Percentiles rank a stretch among this genome's conserved stretches.
Conservation (phyloP, 2,113 vertebrate species). For the Probosciger aterrimus region DNA sequence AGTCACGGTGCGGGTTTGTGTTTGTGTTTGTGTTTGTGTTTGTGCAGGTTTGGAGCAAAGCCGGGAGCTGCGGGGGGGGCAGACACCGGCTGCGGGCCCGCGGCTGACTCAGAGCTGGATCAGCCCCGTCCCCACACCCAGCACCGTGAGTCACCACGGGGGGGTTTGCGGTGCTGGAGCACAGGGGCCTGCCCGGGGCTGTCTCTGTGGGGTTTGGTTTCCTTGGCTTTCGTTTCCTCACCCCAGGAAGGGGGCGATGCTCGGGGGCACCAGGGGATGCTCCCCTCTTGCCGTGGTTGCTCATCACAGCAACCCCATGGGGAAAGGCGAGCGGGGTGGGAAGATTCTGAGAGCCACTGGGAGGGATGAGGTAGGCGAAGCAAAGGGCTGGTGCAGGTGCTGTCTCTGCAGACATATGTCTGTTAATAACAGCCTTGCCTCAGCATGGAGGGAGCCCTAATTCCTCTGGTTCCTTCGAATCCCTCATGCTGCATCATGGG, state of each 20-base stretch:
- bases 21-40: conserved; percentile 36
- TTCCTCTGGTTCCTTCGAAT: background rate
- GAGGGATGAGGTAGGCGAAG: background rate
- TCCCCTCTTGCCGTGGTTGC: background rate
- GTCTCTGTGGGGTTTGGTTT: background rate
- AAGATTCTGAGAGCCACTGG: background rate
- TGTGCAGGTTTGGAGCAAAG: background rate
- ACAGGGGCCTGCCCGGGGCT: background rate
- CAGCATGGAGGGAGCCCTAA: background rate
- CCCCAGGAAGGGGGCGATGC: background rate
- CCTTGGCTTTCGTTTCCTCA: background rate
- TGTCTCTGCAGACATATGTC: background rate
- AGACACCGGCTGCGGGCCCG: background rate
- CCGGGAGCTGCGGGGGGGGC: background rate
- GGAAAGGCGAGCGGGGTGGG: background rate
- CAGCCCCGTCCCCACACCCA: background rate
- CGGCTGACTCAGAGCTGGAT: conserved; percentile 48
- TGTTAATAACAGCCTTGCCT: background rate
- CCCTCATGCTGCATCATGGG: too few relatives aligned
- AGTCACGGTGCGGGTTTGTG: background rate
- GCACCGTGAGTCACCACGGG: background rate
- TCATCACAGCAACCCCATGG: accelerated
- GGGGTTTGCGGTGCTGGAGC: background rate
- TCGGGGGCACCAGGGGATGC: background rate
- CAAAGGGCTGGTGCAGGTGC: accelerated